These are phyloP conservation scores for Electrona antarctica DNA, from an alignment of 2,113 vertebrate species.

Conservation along the genomic window DNA sequence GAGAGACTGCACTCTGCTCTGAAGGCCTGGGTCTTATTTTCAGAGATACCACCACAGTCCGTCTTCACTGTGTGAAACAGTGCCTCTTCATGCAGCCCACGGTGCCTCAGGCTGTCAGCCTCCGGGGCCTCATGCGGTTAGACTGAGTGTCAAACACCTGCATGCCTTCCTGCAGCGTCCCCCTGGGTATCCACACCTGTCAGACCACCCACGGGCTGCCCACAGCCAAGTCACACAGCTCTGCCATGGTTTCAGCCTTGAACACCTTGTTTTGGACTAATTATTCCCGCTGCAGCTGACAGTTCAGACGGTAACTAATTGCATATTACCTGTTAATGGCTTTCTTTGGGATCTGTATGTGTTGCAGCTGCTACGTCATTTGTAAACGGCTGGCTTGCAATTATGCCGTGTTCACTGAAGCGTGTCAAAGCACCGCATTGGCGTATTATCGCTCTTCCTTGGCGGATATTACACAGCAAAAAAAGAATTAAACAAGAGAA, in stretches of 20 bases:
- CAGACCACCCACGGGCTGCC: slow-evolving; percentile 16
- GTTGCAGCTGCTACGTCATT: slow-evolving; percentile 20
- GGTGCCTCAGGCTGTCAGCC: slow-evolving; percentile 50
- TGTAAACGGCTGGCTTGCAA: slow-evolving; percentile 48
- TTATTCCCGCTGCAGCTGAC: slow-evolving; percentile 45
- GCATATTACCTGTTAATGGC: slow-evolving; percentile 56
- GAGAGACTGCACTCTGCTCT: slow-evolving; percentile 21
- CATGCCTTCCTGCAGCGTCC: slow-evolving; percentile 38
- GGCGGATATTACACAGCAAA: slow-evolving; percentile 3
- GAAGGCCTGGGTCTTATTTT: slow-evolving; percentile 33
- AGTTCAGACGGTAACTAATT: slow-evolving; percentile 56
- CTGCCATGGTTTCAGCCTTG: slow-evolving; percentile 12
- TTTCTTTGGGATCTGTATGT: slow-evolving; percentile 50
- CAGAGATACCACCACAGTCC: slow-evolving; percentile 67
- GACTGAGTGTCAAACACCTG: slow-evolving; percentile 62
- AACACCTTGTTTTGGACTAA: slow-evolving; percentile 57
- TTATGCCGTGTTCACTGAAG: slow-evolving; percentile 35
- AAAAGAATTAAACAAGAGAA: not conserved
- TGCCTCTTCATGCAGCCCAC: slow-evolving; percentile 56
- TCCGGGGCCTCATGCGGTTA: slow-evolving; percentile 46
- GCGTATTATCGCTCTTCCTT: slow-evolving; percentile 26
- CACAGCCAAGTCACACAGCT: slow-evolving; percentile 47
- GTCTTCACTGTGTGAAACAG: slow-evolving; percentile 50
- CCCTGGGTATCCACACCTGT: slow-evolving; percentile 45
- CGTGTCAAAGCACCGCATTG: slow-evolving; percentile 23